Conservation (phyloP, 1,140 invertebrate species). For the Dreissena polymorpha region DNA sequence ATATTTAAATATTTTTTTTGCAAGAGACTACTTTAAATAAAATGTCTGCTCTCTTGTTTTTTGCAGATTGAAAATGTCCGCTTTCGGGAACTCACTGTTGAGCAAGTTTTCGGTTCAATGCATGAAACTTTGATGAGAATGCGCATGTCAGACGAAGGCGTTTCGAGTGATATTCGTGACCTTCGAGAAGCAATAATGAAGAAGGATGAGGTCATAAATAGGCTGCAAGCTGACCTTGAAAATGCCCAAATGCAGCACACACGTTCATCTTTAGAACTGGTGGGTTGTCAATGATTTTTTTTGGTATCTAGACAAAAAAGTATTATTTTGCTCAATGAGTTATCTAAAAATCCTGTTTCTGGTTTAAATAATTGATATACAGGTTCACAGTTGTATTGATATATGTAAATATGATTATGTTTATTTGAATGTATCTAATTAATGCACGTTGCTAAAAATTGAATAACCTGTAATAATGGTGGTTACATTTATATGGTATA, state of each 20-base stretch:
- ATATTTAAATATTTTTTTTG: too few relatives aligned
- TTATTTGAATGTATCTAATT: too few relatives aligned
- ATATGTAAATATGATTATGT: too few relatives aligned
- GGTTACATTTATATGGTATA: too few relatives aligned
- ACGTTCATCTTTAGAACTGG: conserved; percentile 30
- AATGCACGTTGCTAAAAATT: too few relatives aligned
- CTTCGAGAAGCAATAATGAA: conserved; percentile 66
- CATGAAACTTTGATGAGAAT: conserved; percentile 62
- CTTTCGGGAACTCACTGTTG: conserved; percentile 74
- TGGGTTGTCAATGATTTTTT: not conserved
- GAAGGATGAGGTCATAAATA: conserved; percentile 70
- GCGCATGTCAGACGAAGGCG: conserved; percentile 53
- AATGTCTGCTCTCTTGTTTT: not conserved
- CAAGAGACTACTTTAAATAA: too few relatives aligned
- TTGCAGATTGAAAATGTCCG: conserved; percentile 74
- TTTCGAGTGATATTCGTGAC: conserved; percentile 49
- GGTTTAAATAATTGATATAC: too few relatives aligned
- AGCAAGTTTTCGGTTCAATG: conserved; percentile 77
- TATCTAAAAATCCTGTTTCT: too few relatives aligned
- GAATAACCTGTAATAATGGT: too few relatives aligned
- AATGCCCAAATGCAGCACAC: conserved; percentile 3
- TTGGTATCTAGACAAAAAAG: not conserved
- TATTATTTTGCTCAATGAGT: not conserved
- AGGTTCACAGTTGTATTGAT: too few relatives aligned
- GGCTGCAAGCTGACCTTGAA: conserved; percentile 67